Evolutionary conservation across 2,113 vertebrate species (phyloP), one percentile per base, ranked within the genome.

Genomic region (Ophiodon elongatus): DNA sequence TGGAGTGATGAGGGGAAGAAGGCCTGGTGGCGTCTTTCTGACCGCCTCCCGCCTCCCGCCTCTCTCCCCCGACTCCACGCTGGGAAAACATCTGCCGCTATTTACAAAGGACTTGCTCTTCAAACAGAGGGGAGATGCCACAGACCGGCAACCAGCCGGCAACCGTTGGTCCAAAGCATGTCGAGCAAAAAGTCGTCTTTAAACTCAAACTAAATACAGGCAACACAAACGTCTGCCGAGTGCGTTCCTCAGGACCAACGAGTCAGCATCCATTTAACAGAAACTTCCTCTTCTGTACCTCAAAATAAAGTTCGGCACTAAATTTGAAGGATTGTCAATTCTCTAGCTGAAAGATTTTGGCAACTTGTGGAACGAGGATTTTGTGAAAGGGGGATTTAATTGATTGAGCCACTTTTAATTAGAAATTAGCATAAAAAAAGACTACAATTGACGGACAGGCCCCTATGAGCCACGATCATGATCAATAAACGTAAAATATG

Each of bases 21-120:
- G 95, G 95, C 96, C 95, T 91, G 94, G 83, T 88, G 21, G 80
- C 85, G 86, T 93, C 85, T 76, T 43, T 63, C 23, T 43, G 43
- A 21, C 64, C 62, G 10, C 62, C 70, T 82, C 23, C 6, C 35
- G 74, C 33, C 43, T 33, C 47, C 9, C 29, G 65, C n/a, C n/a
- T 74, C 47, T 66, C 31, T 45, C 77, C 74, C 67, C 76, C 71
- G 31, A 80, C 70, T 75, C 73, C 79, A 33, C 50, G 66, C 70
- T 27, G 60, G 65, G 69, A 72, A 57, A 81, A 75, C 73, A 64
- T 74, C 45, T 62, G 47, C 56, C 59, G 45, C 50, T 87, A 85
- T 87, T 85, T 80, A 89, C 77, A 92, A n/a, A 82, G 35, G 50
- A 76, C 73, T 39, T 80, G 72, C 73, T 81, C 66, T 59, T 73